phyloP scores from a whole-genome alignment of 2,888 invertebrate genomes.

The Tetranychus truncatus region DNA sequence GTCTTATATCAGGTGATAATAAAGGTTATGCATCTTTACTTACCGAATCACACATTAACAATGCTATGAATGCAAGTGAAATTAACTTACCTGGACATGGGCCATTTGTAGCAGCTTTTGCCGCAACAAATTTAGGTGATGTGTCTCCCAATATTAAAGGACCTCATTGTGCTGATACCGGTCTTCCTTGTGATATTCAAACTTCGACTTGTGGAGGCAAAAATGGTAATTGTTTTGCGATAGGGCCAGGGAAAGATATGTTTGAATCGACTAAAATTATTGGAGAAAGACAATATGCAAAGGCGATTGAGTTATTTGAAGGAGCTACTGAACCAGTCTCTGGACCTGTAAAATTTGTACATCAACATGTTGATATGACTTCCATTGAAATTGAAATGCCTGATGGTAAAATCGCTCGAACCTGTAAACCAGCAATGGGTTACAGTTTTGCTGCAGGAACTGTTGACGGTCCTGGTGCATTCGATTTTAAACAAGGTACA shows the following conservation, averaged over 20 bases:
- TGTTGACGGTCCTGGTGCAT: constrained; percentile 69
- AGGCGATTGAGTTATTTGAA: constrained; percentile 46
- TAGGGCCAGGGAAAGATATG: constrained; percentile 75
- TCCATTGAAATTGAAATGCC: constrained; percentile 34
- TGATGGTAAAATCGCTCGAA: constrained; percentile 37
- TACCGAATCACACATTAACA: constrained; percentile 61
- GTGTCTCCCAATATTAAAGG: constrained; percentile 77
- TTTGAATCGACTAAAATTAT: constrained; percentile 78
- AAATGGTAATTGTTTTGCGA: constrained; percentile 53
- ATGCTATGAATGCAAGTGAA: constrained; percentile 30
- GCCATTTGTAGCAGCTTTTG: constrained; percentile 69
- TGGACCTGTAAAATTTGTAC: constrained; percentile 52
- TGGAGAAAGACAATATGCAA: constrained; percentile 52
- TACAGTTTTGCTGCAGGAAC: constrained; percentile 47
- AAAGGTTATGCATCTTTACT: constrained; percentile 70
- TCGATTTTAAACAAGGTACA: constrained; percentile 56
- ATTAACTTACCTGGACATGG: constrained; percentile 53
- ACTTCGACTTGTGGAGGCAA: constrained; percentile 50
- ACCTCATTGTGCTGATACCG: constrained; percentile 56
- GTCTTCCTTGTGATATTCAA: constrained; percentile 52
- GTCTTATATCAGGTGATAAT: constrained; percentile 68
- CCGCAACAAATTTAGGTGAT: constrained; percentile 76
- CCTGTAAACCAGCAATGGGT: constrained; percentile 77
- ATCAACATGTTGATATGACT: constrained; percentile 72
- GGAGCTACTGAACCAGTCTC: constrained; percentile 35